Conservation (phyloP, 2,797 vertebrate genomes). For the Cygnus olor region DNA sequence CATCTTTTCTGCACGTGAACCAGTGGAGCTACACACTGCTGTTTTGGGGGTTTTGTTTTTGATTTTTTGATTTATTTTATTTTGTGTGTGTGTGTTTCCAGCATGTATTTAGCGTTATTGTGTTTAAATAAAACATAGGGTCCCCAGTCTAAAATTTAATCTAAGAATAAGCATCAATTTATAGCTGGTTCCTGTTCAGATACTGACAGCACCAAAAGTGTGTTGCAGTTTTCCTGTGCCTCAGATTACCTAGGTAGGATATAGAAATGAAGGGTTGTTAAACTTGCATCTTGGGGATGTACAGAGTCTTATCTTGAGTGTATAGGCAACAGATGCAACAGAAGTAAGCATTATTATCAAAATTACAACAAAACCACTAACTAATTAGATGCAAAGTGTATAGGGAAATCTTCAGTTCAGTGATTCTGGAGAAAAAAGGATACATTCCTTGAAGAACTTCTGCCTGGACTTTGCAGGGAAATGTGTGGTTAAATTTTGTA, state of each 20-base stretch:
- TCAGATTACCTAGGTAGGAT: background rate
- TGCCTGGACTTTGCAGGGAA: background rate
- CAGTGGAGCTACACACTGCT: background rate
- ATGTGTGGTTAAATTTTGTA: background rate
- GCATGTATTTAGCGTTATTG: background rate
- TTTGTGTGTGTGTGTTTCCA: background rate
- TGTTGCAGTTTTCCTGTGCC: background rate
- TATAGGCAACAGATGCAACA: background rate
- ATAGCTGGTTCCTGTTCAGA: background rate
- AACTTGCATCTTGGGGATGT: background rate
- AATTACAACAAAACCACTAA: background rate
- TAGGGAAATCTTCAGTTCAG: background rate
- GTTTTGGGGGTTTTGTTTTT: background rate
- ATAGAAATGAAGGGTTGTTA: background rate
- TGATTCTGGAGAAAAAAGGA: background rate
- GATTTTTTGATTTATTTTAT: too few species aligned
- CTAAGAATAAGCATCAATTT: background rate
- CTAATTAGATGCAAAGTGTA: background rate
- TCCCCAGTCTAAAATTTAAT: background rate
- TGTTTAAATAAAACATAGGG: background rate
- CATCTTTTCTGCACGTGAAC: background rate
- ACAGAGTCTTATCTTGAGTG: background rate
- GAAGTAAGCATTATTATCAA: background rate
- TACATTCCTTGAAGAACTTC: background rate
- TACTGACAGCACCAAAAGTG: background rate